Evolutionary conservation across 2,888 invertebrate species (phyloP).

Genomic region (Ommatoiulus sabulosus): DNA sequence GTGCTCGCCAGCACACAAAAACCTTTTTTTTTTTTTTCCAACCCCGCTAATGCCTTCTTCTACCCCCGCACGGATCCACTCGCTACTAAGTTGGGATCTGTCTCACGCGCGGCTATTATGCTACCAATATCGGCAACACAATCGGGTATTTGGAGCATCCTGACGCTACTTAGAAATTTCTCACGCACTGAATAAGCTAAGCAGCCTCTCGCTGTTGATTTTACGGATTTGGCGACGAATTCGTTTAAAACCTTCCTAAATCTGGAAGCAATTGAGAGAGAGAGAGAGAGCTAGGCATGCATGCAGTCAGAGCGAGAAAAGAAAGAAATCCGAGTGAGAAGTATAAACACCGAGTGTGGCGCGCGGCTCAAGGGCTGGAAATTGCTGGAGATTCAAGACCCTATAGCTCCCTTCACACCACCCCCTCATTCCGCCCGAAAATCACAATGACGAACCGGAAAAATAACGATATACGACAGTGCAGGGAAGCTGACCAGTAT

Average conservation of each 20-base stretch:
- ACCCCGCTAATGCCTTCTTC: neutral
- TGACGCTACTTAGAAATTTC: conserved; percentile 54
- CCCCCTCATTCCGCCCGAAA: neutral
- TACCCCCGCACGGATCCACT: neutral
- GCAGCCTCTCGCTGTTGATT: conserved; percentile 55
- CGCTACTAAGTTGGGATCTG: conserved; percentile 34
- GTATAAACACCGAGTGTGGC: conserved; percentile 23
- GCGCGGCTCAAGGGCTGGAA: neutral
- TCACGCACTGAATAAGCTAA: conserved; percentile 57
- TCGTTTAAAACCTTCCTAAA: conserved; percentile 57
- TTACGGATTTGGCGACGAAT: conserved; percentile 57
- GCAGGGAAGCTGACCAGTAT: too few species aligned
- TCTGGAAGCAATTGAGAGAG: conserved; percentile 57
- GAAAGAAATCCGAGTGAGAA: conserved; percentile 34
- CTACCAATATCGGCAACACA: conserved; percentile 40
- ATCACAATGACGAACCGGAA: neutral
- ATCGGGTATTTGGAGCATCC: conserved; percentile 45
- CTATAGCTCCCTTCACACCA: neutral
- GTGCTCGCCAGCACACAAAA: neutral
- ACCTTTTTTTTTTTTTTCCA: neutral
- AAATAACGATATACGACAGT: neutral
- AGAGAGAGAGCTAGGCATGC: neutral
- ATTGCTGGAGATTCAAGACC: conserved; percentile 3
- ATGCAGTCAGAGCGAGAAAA: neutral
- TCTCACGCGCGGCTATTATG: neutral